These are phyloP conservation scores for Gopherus flavomarginatus DNA, from an alignment of 2,113 vertebrate species.

Conservation along the genomic window DNA sequence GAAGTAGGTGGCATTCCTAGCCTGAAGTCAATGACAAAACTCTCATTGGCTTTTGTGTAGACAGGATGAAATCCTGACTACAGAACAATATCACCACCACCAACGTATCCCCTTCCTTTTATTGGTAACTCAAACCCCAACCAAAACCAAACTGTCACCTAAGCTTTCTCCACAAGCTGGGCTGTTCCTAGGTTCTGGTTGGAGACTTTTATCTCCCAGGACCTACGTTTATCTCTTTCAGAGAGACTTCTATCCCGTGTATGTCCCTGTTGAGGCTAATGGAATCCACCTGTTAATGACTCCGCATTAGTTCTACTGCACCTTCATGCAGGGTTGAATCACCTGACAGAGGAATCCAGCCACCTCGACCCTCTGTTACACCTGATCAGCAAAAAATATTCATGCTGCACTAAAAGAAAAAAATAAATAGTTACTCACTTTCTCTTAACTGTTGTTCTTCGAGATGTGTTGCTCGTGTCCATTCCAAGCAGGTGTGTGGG, in stretches of 20 bases:
- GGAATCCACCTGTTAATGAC: background rate
- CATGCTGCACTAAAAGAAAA: background rate
- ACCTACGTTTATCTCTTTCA: background rate
- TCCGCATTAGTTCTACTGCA: background rate
- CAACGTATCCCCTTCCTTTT: background rate
- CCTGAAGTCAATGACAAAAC: background rate
- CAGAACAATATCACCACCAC: background rate
- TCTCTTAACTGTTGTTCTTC: too few species aligned
- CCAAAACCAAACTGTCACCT: background rate
- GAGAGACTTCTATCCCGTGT: background rate
- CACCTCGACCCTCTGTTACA: background rate
- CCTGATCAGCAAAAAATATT: background rate
- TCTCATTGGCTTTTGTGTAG: rapidly evolving
- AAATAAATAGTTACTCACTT: too few species aligned
- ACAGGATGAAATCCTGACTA: background rate
- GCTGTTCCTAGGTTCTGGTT: background rate
- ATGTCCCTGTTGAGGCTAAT: rapidly evolving
- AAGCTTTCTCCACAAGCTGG: background rate
- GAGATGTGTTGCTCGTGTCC: too few species aligned
- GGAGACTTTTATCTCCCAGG: background rate
- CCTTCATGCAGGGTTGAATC: background rate
- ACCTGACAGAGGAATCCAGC: background rate
- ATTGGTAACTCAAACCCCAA: background rate
- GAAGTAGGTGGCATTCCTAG: background rate
- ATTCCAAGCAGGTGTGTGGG: too few species aligned